Evolutionary conservation across 2,888 invertebrate species (phyloP).

Genomic region (Apantesis nais): DNA sequence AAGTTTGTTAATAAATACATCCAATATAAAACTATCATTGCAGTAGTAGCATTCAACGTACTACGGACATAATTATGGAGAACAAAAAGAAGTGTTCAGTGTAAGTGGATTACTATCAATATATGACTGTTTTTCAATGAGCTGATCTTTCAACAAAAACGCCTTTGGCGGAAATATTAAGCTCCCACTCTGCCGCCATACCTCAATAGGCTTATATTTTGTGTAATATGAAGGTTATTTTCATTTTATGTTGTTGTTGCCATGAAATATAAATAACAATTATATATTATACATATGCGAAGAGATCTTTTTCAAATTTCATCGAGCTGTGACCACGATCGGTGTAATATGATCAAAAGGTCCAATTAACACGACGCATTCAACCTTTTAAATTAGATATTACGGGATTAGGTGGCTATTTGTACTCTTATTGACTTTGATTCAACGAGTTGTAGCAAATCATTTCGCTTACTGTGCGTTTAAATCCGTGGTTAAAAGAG

Average conservation of each 20-base stretch:
- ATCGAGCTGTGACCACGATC: neutral
- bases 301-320: neutral
- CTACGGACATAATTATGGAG: too few species aligned
- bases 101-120: neutral
- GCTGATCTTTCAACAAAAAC: neutral
- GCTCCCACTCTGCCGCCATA: neutral
- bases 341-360: neutral
- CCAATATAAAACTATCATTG: neutral
- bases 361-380: neutral
- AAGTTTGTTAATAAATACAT: too few species aligned
- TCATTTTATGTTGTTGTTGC: too few species aligned
- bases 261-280: neutral
- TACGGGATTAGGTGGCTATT: neutral
- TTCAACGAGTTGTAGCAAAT: neutral
- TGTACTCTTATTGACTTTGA: neutral
- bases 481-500: neutral
- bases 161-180: neutral
- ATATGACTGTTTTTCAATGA: neutral
- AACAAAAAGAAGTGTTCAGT: neutral
- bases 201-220: neutral
- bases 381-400: neutral
- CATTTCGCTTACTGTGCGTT: neutral
- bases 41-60: neutral
- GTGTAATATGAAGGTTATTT: neutral
- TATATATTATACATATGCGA: neutral